Evolutionary conservation across 2,797 vertebrate genomes (phyloP), one percentile per base, ranked within the genome.

Genomic region (Natrix natrix): DNA sequence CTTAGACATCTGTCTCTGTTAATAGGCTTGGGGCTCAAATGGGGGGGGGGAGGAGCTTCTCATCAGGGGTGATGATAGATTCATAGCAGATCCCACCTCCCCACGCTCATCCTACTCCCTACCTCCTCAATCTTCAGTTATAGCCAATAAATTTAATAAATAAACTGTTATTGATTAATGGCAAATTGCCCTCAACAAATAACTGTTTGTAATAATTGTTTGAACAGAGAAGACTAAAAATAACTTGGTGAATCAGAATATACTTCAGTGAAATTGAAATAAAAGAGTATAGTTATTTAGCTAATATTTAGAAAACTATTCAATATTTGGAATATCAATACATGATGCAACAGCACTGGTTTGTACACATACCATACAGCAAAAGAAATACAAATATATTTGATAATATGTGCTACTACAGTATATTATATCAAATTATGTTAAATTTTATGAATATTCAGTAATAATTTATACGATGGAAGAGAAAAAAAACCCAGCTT

Each of bases 131-230:
- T 61, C 13, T 66, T 66, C n/a, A n/a, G 12, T 66, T n/a, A 66
- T 24, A 5, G 28, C 63, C 63, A 66, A n/a, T 66, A 66, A n/a
- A 66, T 66, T n/a, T 66, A 66, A 66, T 66, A 13, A 66, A 66
- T 66, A n/a, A 61, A 61, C 8, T 96, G 94, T 94, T 89, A 94
- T 88, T 96, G 92, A 96, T 96, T 96, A 95, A 87, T 88, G 86
- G 93, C 61, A 94, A 89, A 95, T 95, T 96, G 96, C 48, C 90
- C 83, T 88, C 89, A 94, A 61, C 52, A 61, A 88, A 90, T 48
- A 94, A 88, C 66, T 60, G 59, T 60, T 60, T 59, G 5, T 59
- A 24, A 26, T 61, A 61, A 56, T 91, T 52, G 28, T 43, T 52
- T 48, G 63, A 95, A 94, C 88, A 90, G 56, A 90, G 86, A 69